Evolutionary conservation across 2,113 vertebrate species (phyloP), one percentile per base, ranked within the genome.

Genomic region (Sapayoa aenigma): DNA sequence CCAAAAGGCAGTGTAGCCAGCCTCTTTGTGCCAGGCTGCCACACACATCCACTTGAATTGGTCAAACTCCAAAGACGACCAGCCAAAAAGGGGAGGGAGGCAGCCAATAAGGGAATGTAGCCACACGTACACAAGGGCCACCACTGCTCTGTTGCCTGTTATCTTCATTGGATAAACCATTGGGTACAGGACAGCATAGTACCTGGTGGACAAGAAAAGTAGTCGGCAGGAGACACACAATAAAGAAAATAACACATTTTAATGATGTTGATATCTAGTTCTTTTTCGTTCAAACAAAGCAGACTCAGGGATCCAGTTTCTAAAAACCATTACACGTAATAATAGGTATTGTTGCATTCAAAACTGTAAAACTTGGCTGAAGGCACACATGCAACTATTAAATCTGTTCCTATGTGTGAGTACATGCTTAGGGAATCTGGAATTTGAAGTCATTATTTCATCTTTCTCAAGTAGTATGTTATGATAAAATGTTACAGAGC

Each of bases 91-190:
- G 1, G 99, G 99, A 1, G 99, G 99, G 91, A 99, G 98, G 82
- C 99, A 99, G 95, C 99, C 99, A 3, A 99, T 94, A 60, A 99
- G 98, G 12, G 99, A 99, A 97, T 99, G 99, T 2, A 99, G 96
- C 99, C 99, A 99, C 92, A 99, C 98, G 1, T 99, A 99, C 72
- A 97, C 98, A 3, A 99, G 99, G 41, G 98, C 99, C 33, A 99
- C 96, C 17, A 98, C 98, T 0, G 99, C 99, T 31, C 99, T 98
- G 97, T 99, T 99, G 62, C 99, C 99, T 0, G 99, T 99, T 95
- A 99, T 99, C 98, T 99, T 99, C 99, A 99, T 99, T 1, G 99
- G 99, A 96, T 99, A 99, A 91, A 99, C 98, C 99, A 99, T 99
- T 0, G 99, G 99, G 96, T 99, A 99, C 37, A 99, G 97, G 27